These are phyloP conservation scores for Micromesistius poutassou DNA, from an alignment of 2,797 vertebrate species.

Conservation along the genomic window DNA sequence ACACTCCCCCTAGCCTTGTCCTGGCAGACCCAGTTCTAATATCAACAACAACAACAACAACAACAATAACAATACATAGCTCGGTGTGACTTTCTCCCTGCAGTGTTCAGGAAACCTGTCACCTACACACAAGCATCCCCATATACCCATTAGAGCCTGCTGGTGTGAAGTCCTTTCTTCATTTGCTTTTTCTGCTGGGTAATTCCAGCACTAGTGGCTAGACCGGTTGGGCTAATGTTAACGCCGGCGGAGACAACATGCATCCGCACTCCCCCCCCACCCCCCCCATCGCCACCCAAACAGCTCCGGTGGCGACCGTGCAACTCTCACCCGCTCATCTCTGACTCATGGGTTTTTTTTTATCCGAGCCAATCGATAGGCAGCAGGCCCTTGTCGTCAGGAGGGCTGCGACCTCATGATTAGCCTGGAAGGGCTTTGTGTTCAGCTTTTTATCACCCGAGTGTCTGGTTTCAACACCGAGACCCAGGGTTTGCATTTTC, in stretches of 20 bases:
- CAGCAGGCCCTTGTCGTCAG: conserved; percentile 45
- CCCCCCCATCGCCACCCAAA: too few relatives aligned
- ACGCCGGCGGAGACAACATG: too few relatives aligned
- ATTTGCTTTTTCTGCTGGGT: not conserved
- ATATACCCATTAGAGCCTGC: not conserved
- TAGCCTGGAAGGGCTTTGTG: conserved; percentile 47
- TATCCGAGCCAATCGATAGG: conserved; percentile 54
- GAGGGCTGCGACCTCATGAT: conserved; percentile 57
- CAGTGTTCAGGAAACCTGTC: not conserved
- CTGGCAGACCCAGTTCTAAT: too few relatives aligned
- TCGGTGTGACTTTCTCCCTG: not conserved
- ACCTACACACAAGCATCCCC: not conserved
- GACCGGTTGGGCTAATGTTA: not conserved
- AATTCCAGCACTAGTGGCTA: not conserved
- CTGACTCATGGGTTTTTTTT: conserved; percentile 55
- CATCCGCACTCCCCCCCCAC: not conserved
- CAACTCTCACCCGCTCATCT: not conserved
- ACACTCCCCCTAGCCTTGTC: not conserved
- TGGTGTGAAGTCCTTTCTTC: not conserved
- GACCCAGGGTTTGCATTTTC: conserved; percentile 18
- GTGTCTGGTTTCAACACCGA: conserved; percentile 49
- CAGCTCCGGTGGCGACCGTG: not conserved
- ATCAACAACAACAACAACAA: not conserved
- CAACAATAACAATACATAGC: not conserved
- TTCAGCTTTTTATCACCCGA: conserved; percentile 38